phyloP scores from a whole-genome alignment of 1,140 invertebrate genomes.

The Lucilia cuprina region DNA sequence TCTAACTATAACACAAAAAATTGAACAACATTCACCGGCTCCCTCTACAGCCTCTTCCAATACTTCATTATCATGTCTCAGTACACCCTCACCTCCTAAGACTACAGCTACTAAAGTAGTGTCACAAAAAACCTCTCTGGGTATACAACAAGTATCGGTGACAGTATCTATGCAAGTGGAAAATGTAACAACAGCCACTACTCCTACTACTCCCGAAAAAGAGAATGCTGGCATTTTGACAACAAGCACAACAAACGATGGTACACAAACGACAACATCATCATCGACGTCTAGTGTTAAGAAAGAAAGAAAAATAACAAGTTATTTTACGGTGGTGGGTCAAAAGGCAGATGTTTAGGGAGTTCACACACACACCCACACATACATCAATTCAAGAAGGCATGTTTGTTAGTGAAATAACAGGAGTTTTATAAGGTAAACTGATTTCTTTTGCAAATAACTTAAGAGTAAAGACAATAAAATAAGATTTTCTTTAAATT shows the following conservation, averaged over 20 bases:
- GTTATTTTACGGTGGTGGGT: conserved; percentile 57
- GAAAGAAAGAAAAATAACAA: conserved; percentile 55
- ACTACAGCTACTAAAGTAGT: background rate
- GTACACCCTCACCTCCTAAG: background rate
- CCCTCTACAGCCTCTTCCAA: background rate
- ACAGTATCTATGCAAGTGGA: conserved; percentile 58
- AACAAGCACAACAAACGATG: background rate
- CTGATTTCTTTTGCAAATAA: background rate
- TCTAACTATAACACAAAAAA: background rate
- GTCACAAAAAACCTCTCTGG: conserved; percentile 6
- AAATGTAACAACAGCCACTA: conserved; percentile 39
- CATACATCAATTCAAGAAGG: background rate
- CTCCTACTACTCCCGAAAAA: conserved; percentile 23
- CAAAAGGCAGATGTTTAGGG: conserved; percentile 53
- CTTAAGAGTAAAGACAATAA: background rate
- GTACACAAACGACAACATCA: too few relatives aligned
- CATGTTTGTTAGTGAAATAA: too few relatives aligned
- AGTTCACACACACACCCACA: conserved; percentile 32
- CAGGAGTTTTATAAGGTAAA: background rate
- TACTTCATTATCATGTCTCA: background rate
- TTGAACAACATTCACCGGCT: background rate
- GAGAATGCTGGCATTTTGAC: conserved; percentile 23
- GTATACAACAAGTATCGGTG: conserved; percentile 49
- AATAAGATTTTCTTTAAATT: too few relatives aligned
- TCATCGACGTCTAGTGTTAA: conserved; percentile 7